phyloP scores from a whole-genome alignment of 1,140 invertebrate genomes.

The Ceratosolen solmsi region DNA sequence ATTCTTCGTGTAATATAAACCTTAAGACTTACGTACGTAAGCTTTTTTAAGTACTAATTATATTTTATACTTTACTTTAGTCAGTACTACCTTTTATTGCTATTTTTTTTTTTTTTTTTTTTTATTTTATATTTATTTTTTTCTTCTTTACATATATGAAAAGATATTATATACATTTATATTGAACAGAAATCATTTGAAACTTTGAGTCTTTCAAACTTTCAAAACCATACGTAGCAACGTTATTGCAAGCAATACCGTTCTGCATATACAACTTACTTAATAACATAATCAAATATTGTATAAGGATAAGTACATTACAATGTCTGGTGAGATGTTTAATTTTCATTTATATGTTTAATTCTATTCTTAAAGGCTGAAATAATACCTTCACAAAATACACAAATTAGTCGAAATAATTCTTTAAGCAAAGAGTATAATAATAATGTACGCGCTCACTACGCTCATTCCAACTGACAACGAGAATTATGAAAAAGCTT shows the following conservation, averaged over 20 bases:
- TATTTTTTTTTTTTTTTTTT: too few species aligned
- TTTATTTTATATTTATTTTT: too few species aligned
- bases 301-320: neutral
- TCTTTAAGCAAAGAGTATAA: too few species aligned
- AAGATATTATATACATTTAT: neutral
- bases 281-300: neutral
- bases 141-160: neutral
- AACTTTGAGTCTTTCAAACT: neutral
- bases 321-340: neutral
- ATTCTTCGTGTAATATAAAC: neutral
- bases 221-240: neutral
- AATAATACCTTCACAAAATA: too few species aligned
- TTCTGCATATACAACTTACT: neutral
- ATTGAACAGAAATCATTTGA: neutral
- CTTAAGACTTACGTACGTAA: neutral
- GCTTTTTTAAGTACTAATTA: constrained; percentile 7
- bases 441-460: too few species aligned
- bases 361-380: too few species aligned
- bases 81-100: neutral
- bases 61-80: constrained; percentile 17
- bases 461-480: too few species aligned
- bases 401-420: too few species aligned
- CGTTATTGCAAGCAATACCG: too few species aligned
- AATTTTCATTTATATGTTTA: neutral
- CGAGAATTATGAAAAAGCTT: too few species aligned